Evolutionary conservation across 2,113 vertebrate genomes (phyloP).

Genomic region (Apistogramma diplotaenia): DNA sequence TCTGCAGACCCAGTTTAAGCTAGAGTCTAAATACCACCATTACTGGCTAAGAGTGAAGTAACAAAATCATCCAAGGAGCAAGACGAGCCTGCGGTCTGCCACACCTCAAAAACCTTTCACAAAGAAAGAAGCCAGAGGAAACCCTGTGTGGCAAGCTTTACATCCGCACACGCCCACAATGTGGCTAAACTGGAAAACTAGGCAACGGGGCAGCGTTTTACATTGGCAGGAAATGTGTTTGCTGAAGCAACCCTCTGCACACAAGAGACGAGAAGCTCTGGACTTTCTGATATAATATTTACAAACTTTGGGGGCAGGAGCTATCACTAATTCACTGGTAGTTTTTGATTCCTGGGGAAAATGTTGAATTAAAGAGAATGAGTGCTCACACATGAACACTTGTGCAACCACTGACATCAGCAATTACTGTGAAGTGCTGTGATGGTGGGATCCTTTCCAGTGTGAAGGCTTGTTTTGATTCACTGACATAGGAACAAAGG

Average conservation of each 20-base stretch:
- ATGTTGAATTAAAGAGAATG: slow-evolving; percentile 37
- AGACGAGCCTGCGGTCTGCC: background rate
- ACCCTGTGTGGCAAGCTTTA: background rate
- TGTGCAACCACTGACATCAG: slow-evolving; percentile 13
- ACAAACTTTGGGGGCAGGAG: slow-evolving; percentile 15
- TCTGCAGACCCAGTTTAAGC: background rate
- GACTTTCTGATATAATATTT: slow-evolving; percentile 36
- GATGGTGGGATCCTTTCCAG: slow-evolving; percentile 24
- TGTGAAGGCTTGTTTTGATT: slow-evolving; percentile 30
- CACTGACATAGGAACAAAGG: slow-evolving; percentile 26
- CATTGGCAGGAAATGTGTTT: background rate
- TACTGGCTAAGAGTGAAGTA: slow-evolving; percentile 1
- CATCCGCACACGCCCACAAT: background rate
- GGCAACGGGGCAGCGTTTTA: slow-evolving; percentile 10
- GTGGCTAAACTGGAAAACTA: background rate
- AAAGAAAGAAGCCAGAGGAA: background rate
- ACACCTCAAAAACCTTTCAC: slow-evolving; percentile 17
- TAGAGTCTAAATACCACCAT: background rate
- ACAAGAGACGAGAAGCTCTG: slow-evolving; percentile 12
- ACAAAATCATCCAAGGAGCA: slow-evolving; percentile 22
- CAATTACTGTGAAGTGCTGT: slow-evolving; percentile 27
- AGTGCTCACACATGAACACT: slow-evolving; percentile 6
- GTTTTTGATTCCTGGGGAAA: slow-evolving; percentile 31
- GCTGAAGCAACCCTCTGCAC: background rate
- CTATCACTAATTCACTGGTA: slow-evolving; percentile 44